Conservation (phyloP, 1,140 invertebrate species). For the Teleogryllus occipitalis region DNA sequence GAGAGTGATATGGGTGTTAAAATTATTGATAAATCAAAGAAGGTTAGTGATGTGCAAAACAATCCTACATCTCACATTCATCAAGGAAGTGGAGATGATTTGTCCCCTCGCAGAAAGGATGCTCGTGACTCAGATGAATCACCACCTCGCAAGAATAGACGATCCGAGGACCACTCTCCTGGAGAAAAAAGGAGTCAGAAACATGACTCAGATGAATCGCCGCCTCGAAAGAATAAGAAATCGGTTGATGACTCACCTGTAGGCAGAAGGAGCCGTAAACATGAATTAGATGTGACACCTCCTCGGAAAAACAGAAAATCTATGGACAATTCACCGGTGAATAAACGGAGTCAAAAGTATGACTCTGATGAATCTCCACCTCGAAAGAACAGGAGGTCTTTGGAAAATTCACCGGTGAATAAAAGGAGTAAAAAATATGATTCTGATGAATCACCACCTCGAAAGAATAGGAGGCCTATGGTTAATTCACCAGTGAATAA, state of each 20-base stretch:
- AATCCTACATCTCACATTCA: not conserved
- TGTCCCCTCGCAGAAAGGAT: constrained; percentile 28
- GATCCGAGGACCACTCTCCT: constrained; percentile 6
- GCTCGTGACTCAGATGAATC: constrained; percentile 29
- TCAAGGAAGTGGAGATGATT: constrained; percentile 22
- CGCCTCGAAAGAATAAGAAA: constrained; percentile 19
- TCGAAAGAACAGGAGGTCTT: constrained; percentile 17
- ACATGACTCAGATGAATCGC: constrained; percentile 24
- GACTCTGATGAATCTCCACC: constrained; percentile 32
- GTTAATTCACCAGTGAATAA: constrained; percentile 15
- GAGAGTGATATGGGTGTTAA: constrained; percentile 18
- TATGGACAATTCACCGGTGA: not conserved
- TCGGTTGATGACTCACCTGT: not conserved
- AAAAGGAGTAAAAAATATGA: constrained; percentile 24
- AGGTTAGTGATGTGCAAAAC: not conserved
- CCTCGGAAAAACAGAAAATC: not conserved
- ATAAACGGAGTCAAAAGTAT: constrained; percentile 23
- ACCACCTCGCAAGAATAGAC: constrained; percentile 29
- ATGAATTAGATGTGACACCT: not conserved
- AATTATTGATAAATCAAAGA: constrained; percentile 12
- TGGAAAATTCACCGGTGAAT: constrained; percentile 9
- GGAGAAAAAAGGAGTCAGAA: constrained; percentile 23
- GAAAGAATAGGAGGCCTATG: constrained; percentile 15
- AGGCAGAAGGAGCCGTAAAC: not conserved
- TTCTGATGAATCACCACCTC: constrained; percentile 31